Percentiles rank a stretch among this genome's conserved stretches.
Evolutionary conservation across 2,797 vertebrate genomes (phyloP).

Genomic region (Esox masquinongy): DNA sequence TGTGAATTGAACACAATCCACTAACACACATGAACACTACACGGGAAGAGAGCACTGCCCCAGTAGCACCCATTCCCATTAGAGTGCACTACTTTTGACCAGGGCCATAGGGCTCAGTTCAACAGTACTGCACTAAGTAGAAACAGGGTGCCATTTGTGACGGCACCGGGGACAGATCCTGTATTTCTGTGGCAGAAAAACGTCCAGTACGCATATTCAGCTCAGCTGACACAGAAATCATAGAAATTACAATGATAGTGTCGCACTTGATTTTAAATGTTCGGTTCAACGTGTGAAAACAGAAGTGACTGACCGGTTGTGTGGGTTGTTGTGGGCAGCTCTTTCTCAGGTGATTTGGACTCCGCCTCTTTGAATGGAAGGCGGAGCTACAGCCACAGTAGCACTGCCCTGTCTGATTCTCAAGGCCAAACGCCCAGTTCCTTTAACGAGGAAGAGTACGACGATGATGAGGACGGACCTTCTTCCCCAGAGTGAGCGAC

Average conservation of each 20-base stretch:
- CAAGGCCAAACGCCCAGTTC: conserved; percentile 82
- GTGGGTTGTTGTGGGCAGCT: background rate
- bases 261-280: too few relatives aligned
- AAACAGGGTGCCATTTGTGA: background rate
- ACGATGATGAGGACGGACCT: conserved; percentile 61
- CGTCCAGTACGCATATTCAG: background rate
- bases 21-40: background rate
- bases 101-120: background rate
- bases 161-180: background rate
- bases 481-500: conserved; percentile 80
- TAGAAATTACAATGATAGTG: background rate
- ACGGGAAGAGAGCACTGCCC: background rate
- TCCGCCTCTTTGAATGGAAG: conserved; percentile 15
- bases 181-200: background rate
- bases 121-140: background rate
- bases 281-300: background rate
- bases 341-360: conserved; percentile 3
- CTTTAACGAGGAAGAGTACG: conserved; percentile 81
- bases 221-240: background rate
- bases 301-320: background rate
- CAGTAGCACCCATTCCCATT: too few relatives aligned
- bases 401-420: conserved; percentile 76
- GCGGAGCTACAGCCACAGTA: conserved; percentile 72
- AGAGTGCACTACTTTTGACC: too few relatives aligned
- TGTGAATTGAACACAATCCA: background rate